Evolutionary conservation across 2,797 vertebrate species (phyloP).

Genomic region (Halcyon badia): DNA sequence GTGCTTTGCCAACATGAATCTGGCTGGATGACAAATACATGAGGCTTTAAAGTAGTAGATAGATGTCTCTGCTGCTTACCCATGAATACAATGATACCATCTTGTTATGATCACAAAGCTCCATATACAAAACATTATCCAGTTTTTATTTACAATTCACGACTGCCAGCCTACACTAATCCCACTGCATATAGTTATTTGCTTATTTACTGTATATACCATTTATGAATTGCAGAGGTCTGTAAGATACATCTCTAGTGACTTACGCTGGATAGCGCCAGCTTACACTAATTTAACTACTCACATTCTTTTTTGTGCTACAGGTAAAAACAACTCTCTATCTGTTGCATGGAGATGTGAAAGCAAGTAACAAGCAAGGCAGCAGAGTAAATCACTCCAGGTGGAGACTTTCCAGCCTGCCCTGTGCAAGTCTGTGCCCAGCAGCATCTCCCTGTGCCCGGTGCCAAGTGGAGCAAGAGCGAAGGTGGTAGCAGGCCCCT

Average conservation of each 20-base stretch:
- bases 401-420: background rate
- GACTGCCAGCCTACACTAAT: background rate
- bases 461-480: background rate
- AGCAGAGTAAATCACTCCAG: background rate
- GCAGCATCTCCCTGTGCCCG: background rate
- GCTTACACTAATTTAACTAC: background rate
- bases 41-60: background rate
- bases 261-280: background rate
- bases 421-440: background rate
- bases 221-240: background rate
- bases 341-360: background rate
- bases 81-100: background rate
- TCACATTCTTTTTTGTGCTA: background rate
- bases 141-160: constrained; percentile 16
- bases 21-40: background rate
- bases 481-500: fast-evolving
- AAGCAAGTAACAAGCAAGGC: background rate
- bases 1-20: constrained; percentile 1
- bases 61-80: background rate
- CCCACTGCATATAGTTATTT: background rate
- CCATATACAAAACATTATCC: background rate
- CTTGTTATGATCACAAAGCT: background rate
- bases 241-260: background rate
- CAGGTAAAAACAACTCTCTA: background rate
- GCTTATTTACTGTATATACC: background rate